These are phyloP conservation scores for Aphaenogaster ashmeadi DNA, from an alignment of 1,140 invertebrate species.

Conservation along the genomic window DNA sequence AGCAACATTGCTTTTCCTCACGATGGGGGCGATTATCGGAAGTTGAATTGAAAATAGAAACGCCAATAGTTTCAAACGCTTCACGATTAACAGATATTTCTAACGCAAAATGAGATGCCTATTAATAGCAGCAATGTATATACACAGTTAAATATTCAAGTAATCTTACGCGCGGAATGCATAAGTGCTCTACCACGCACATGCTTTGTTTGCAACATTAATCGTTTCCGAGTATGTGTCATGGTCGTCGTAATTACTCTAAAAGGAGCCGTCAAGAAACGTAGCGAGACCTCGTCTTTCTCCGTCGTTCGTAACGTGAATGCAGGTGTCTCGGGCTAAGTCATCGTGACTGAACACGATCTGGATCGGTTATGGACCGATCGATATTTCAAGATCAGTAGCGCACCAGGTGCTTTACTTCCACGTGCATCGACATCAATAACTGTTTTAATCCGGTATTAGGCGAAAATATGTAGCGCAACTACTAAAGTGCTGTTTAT, in stretches of 20 bases:
- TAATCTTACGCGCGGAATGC: background rate
- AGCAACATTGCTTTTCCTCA: background rate
- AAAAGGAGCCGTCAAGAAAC: conserved; percentile 67
- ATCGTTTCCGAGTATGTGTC: conserved; percentile 65
- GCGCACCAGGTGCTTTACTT: conserved; percentile 57
- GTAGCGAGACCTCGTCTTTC: conserved; percentile 27
- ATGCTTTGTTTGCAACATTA: conserved; percentile 2
- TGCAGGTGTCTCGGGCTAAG: conserved; percentile 50
- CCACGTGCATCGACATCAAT: conserved; percentile 28
- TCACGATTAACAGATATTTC: background rate
- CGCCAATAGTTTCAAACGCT: background rate
- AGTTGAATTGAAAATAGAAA: background rate
- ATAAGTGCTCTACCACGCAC: background rate
- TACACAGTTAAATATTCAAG: background rate
- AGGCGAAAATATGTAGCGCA: background rate
- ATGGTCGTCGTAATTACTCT: conserved; percentile 68
- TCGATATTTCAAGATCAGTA: conserved; percentile 68
- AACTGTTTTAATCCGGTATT: background rate
- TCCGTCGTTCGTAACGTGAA: conserved; percentile 36
- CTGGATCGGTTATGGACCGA: conserved; percentile 1
- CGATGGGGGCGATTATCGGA: background rate
- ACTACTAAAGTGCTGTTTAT: background rate
- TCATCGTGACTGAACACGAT: conserved; percentile 61
- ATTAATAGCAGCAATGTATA: background rate
- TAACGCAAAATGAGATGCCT: background rate